These are phyloP conservation scores for Bombus haemorrhoidalis DNA, from an alignment of 1,140 invertebrate genomes.

Conservation along the genomic window DNA sequence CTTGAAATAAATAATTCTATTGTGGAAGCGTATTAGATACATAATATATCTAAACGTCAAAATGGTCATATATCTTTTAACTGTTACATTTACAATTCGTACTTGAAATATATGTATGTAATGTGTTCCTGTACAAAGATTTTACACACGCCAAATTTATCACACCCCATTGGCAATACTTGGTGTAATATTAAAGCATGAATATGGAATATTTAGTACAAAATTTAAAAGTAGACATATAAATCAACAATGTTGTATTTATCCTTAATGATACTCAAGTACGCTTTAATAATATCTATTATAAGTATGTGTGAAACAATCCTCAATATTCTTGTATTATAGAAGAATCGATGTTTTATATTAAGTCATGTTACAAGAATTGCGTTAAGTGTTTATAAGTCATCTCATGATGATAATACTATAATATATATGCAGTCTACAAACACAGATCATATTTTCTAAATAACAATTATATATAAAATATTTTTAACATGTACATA, in stretches of 20 bases:
- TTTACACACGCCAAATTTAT: slow-evolving; percentile 20
- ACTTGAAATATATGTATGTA: slow-evolving; percentile 17
- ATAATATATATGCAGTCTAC: slow-evolving; percentile 37
- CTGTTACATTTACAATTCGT: slow-evolving; percentile 33
- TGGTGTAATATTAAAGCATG: slow-evolving; percentile 31
- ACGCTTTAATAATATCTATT: slow-evolving; percentile 44
- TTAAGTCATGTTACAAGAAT: slow-evolving; percentile 47
- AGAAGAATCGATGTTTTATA: slow-evolving; percentile 24
- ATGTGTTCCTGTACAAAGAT: slow-evolving; percentile 9
- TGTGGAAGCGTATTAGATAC: slow-evolving; percentile 21
- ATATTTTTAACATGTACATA: slow-evolving; percentile 49
- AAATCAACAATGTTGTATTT: slow-evolving; percentile 40
- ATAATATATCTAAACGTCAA: not conserved
- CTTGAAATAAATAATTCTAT: slow-evolving; percentile 33
- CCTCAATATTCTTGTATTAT: slow-evolving; percentile 20
- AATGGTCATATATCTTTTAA: slow-evolving; percentile 8
- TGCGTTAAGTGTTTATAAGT: slow-evolving; percentile 43
- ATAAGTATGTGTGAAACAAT: slow-evolving; percentile 47
- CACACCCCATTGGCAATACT: slow-evolving; percentile 16
- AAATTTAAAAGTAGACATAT: slow-evolving; percentile 28
- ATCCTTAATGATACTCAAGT: slow-evolving; percentile 48
- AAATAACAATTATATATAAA: slow-evolving; percentile 55
- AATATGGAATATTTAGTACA: slow-evolving; percentile 36
- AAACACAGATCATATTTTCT: slow-evolving; percentile 48
- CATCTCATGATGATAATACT: slow-evolving; percentile 36